Conservation (phyloP, 2,888 invertebrate genomes). For the Nephrotoma appendiculata region DNA sequence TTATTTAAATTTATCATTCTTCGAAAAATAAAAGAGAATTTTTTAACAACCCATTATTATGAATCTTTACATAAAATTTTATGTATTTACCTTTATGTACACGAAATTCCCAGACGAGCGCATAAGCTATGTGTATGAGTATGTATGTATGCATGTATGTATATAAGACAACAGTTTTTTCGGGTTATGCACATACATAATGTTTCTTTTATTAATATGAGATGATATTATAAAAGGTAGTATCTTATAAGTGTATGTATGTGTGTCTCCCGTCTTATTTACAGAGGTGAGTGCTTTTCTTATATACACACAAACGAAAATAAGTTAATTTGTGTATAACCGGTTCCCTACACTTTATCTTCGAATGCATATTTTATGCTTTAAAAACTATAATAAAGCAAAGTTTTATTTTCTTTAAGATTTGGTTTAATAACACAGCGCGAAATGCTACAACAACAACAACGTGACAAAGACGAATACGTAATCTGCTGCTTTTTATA, state of each 20-base stretch:
- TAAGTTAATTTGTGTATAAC: background rate
- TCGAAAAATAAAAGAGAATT: background rate
- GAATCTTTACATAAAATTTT: background rate
- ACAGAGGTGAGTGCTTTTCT: background rate
- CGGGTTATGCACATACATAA: background rate
- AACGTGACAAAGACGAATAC: background rate
- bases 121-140: background rate
- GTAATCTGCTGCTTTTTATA: background rate
- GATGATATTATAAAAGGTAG: background rate
- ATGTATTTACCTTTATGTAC: background rate
- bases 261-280: background rate
- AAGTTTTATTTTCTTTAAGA: background rate
- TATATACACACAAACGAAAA: background rate
- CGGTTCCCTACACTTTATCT: background rate
- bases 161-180: background rate
- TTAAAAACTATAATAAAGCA: background rate
- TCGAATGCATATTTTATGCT: background rate
- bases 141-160: background rate
- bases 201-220: background rate
- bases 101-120: background rate
- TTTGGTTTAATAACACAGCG: background rate
- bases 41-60: background rate
- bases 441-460: background rate
- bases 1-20: background rate
- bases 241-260: background rate